These are phyloP conservation scores for Chelon auratus DNA, from an alignment of 2,797 vertebrate species.

Conservation along the genomic window DNA sequence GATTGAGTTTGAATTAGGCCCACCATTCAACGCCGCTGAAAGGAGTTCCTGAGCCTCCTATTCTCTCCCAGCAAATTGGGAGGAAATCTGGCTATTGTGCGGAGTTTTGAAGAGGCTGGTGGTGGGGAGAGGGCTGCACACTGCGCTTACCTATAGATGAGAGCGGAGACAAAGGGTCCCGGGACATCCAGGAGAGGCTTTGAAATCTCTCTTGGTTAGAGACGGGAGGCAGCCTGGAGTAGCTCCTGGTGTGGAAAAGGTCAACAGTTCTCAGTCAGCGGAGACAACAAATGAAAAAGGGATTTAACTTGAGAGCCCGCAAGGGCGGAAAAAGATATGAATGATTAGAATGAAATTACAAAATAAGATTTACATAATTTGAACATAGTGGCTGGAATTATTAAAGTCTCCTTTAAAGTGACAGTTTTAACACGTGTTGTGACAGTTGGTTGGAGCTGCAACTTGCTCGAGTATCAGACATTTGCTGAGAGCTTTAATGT, in stretches of 20 bases:
- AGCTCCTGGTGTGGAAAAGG: conserved; percentile 69
- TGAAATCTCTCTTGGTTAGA: conserved; percentile 77
- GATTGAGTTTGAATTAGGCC: conserved; percentile 92
- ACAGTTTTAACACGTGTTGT: neutral
- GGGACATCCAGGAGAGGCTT: conserved; percentile 83
- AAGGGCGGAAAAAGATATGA: conserved; percentile 9
- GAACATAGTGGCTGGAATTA: neutral
- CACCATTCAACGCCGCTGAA: conserved; percentile 91
- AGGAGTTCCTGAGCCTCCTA: conserved; percentile 88
- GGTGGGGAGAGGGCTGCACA: conserved; percentile 77
- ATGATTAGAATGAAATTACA: conserved; percentile 1
- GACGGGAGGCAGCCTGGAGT: conserved; percentile 59
- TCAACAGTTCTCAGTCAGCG: conserved; percentile 61
- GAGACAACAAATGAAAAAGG: conserved; percentile 36
- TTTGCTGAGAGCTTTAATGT: too few relatives aligned
- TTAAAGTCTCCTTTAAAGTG: neutral
- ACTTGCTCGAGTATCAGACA: too few relatives aligned
- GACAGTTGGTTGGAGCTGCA: neutral
- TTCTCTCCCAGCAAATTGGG: conserved; percentile 91
- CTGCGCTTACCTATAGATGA: conserved; percentile 90
- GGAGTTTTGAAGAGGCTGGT: conserved; percentile 88
- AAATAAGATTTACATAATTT: conserved; percentile 2
- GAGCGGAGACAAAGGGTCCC: conserved; percentile 81
- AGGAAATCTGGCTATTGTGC: conserved; percentile 94
- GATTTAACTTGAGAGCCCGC: conserved; percentile 47